Percentiles rank a stretch among this genome's conserved stretches.
Evolutionary conservation across 2,113 vertebrate species (phyloP).

Genomic region (Oryzias melastigma): DNA sequence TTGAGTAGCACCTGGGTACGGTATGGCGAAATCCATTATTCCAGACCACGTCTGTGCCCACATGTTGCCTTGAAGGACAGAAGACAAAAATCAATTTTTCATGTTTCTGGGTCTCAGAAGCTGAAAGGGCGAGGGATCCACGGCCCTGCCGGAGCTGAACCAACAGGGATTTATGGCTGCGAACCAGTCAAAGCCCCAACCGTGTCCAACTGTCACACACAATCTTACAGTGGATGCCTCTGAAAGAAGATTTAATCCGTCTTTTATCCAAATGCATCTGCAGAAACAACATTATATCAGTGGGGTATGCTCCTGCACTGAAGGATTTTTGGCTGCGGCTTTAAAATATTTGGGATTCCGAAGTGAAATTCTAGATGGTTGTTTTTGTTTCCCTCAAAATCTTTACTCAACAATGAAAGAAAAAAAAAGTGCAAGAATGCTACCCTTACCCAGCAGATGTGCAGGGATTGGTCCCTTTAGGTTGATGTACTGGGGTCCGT

Average conservation of each 20-base stretch:
- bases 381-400: conserved; percentile 14
- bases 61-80: conserved; percentile 88
- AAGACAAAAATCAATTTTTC: conserved; percentile 4
- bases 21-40: conserved; percentile 86
- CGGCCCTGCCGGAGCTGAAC: conserved; percentile 22
- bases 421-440: background rate
- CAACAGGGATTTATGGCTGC: conserved; percentile 40
- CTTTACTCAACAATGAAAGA: background rate
- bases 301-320: conserved; percentile 33
- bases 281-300: conserved; percentile 49
- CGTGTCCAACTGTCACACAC: conserved; percentile 50
- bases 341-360: conserved; percentile 43
- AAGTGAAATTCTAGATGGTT: conserved; percentile 22
- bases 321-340: conserved; percentile 29
- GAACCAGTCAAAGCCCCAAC: conserved; percentile 29
- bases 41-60: conserved; percentile 98
- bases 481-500: conserved; percentile 83
- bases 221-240: conserved; percentile 53
- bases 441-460: conserved; percentile 88
- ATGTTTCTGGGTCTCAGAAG: background rate
- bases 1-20: conserved; percentile 85
- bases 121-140: conserved; percentile 3
- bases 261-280: conserved; percentile 46
- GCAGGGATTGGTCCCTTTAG: conserved; percentile 94
- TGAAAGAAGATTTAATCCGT: conserved; percentile 65